These are phyloP conservation scores for Drosophila merina DNA, from an alignment of 2,888 invertebrate species.

Conservation along the genomic window DNA sequence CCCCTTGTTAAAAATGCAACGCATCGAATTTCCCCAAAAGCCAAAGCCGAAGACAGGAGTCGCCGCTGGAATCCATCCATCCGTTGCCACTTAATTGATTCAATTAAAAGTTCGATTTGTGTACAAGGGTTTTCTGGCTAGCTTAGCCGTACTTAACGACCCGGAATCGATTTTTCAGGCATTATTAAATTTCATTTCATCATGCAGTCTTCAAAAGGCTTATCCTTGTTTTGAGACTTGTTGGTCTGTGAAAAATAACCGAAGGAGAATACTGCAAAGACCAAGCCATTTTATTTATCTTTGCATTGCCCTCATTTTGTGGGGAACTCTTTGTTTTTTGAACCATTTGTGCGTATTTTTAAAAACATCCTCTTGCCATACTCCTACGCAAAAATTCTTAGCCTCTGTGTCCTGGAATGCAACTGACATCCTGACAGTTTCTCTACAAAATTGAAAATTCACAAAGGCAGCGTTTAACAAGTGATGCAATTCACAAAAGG, in stretches of 20 bases:
- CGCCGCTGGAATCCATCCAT: background rate
- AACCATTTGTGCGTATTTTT: background rate
- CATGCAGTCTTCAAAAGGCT: background rate
- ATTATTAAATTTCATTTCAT: slow-evolving; percentile 7
- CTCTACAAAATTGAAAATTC: background rate
- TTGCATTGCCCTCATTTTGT: background rate
- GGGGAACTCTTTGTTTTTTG: background rate
- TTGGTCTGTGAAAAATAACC: background rate
- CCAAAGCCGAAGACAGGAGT: background rate
- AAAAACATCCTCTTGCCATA: background rate
- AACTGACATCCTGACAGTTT: slow-evolving; percentile 1
- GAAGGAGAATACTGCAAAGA: background rate
- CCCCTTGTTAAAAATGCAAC: slow-evolving; percentile 27
- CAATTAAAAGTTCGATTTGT: slow-evolving; percentile 41
- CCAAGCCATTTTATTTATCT: background rate
- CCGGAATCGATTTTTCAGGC: slow-evolving; percentile 23
- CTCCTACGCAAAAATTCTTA: background rate
- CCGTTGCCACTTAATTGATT: slow-evolving; percentile 35
- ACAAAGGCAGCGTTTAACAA: slow-evolving; percentile 2
- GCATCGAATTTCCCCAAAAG: slow-evolving; percentile 29
- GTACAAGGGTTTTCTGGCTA: background rate
- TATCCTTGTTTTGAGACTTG: background rate
- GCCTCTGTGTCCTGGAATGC: background rate
- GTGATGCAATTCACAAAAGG: slow-evolving; percentile 6
- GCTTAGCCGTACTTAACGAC: slow-evolving; percentile 11